Conservation (phyloP, 2,113 vertebrate genomes). For the Actenoides lindsayi region DNA sequence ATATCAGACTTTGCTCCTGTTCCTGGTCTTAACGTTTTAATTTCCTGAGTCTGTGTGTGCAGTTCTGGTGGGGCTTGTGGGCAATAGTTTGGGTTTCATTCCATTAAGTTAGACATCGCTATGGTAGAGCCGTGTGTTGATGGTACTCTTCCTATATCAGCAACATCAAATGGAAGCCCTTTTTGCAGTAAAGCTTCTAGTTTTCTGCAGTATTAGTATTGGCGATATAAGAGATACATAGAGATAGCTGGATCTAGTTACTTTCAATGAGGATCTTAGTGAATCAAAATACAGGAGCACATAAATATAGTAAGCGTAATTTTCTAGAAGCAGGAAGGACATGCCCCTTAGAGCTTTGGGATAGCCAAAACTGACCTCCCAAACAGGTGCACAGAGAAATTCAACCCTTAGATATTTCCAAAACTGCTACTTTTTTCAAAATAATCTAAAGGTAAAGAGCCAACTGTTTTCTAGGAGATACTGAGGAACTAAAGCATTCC, state of each 20-base stretch:
- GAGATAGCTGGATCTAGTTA: background rate
- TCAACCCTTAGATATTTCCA: background rate
- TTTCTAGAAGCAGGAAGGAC: background rate
- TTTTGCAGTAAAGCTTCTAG: background rate
- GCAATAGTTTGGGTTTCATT: background rate
- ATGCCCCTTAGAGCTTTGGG: background rate
- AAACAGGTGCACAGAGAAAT: background rate
- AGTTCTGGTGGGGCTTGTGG: background rate
- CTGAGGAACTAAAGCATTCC: background rate
- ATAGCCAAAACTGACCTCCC: background rate
- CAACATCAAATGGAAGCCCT: background rate
- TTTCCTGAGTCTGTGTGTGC: background rate
- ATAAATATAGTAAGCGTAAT: background rate
- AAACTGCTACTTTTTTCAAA: background rate
- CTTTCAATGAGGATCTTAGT: background rate
- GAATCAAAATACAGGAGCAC: background rate
- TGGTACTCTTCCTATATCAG: background rate
- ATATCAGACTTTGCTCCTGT: background rate
- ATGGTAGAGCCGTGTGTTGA: background rate
- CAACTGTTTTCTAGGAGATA: background rate
- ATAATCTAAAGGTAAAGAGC: background rate
- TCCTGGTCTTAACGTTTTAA: background rate
- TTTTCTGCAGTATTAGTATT: background rate
- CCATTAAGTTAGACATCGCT: background rate
- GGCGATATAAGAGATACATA: too few species aligned